These are phyloP conservation scores for Mesoclemmys tuberculata DNA, from an alignment of 2,113 vertebrate species.

Conservation along the genomic window DNA sequence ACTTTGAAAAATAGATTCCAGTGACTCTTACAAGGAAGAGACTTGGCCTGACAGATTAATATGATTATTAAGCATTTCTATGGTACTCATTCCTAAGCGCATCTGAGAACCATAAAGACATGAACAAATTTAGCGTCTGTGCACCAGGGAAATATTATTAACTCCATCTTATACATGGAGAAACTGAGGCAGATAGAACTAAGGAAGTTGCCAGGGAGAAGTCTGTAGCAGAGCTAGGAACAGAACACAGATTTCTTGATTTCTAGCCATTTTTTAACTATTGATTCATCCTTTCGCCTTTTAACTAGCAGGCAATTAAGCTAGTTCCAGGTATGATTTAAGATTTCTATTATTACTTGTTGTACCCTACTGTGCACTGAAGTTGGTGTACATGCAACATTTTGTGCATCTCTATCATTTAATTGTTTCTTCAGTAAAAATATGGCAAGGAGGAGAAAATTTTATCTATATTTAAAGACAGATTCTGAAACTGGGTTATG, in stretches of 20 bases:
- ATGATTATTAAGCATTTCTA: background rate
- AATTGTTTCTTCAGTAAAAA: background rate
- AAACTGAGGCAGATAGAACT: background rate
- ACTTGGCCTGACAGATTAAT: background rate
- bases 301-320: background rate
- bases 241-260: background rate
- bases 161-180: background rate
- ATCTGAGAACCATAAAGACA: background rate
- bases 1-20: background rate
- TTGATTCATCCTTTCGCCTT: background rate
- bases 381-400: background rate
- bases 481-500: background rate
- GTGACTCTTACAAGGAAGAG: background rate
- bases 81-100: background rate
- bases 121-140: background rate
- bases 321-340: background rate
- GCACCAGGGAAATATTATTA: rapidly evolving
- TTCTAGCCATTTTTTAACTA: background rate
- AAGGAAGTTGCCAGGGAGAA: background rate
- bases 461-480: background rate
- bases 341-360: background rate
- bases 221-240: background rate
- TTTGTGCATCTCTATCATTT: background rate
- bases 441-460: background rate
- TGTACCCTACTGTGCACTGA: background rate